phyloP scores from a whole-genome alignment of 53 echinoderm and acorn worm genomes.

The Temnopleurus reevesii region DNA sequence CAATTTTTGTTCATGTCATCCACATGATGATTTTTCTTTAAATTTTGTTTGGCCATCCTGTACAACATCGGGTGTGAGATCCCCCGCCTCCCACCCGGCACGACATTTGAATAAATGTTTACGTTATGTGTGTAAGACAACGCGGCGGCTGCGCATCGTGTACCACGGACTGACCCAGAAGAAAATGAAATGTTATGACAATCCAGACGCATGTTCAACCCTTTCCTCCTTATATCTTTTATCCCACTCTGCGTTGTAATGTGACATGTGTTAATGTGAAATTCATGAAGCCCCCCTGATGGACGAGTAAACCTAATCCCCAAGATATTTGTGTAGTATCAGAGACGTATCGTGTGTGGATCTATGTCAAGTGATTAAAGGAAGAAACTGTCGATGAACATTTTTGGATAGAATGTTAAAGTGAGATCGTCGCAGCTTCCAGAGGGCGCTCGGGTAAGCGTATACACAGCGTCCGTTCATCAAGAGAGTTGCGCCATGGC shows the following conservation, averaged over 20 bases:
- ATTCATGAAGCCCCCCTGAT: constrained; percentile 1
- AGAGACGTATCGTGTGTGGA: background rate
- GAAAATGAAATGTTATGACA: constrained; percentile 50
- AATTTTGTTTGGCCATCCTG: too few species aligned
- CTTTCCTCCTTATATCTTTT: background rate
- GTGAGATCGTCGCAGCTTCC: too few species aligned
- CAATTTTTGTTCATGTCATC: too few species aligned
- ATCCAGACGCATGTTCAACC: background rate
- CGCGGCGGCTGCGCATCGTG: background rate
- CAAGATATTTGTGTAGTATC: constrained; percentile 39
- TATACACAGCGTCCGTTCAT: too few species aligned
- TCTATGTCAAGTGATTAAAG: background rate
- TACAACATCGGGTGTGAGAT: background rate
- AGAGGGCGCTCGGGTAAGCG: too few species aligned
- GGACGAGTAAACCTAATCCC: constrained; percentile 1
- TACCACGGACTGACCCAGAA: background rate
- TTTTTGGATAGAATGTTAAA: background rate
- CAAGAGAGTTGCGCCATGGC: too few species aligned
- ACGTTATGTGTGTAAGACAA: constrained; percentile 44
- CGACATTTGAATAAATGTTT: constrained; percentile 55
- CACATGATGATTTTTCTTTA: too few species aligned
- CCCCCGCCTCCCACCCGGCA: constrained; percentile 6
- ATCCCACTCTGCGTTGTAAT: constrained; percentile 27
- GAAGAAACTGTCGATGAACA: background rate
- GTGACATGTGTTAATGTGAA: constrained; percentile 27